A percentile compares a stretch with the other conserved stretches of the same genome.
Evolutionary conservation across 2,888 invertebrate genomes (phyloP).

Genomic region (Andrena fulva): DNA sequence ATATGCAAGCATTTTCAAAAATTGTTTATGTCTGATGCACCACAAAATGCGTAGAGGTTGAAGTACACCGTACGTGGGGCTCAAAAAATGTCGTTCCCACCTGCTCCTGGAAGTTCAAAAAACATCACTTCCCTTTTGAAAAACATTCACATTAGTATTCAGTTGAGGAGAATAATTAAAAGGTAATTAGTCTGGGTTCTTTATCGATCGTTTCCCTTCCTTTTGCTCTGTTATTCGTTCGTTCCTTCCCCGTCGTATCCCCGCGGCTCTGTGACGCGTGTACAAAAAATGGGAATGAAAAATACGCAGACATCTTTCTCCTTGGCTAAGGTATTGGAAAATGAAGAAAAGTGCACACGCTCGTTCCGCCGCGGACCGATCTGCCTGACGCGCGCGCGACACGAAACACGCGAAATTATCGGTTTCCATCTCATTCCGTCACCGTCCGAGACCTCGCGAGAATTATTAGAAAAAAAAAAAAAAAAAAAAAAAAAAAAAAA

Average conservation of each 20-base stretch:
- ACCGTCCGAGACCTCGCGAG: not conserved
- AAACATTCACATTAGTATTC: constrained; percentile 83
- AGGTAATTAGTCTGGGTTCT: constrained; percentile 67
- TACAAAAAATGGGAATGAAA: constrained; percentile 59
- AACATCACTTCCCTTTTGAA: constrained; percentile 85
- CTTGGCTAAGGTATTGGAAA: constrained; percentile 62
- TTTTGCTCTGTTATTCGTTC: constrained; percentile 72
- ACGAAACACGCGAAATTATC: constrained; percentile 8
- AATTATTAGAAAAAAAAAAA: not conserved
- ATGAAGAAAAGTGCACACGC: constrained; percentile 68
- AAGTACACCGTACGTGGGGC: constrained; percentile 84
- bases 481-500: not conserved
- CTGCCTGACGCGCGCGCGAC: constrained; percentile 10
- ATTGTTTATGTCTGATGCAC: constrained; percentile 85
- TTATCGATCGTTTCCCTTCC: constrained; percentile 67
- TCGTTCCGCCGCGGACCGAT: constrained; percentile 24
- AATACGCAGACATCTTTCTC: constrained; percentile 55
- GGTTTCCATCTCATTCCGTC: not conserved
- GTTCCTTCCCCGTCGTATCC: constrained; percentile 65
- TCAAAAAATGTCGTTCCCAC: constrained; percentile 85
- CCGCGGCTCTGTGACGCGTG: constrained; percentile 64
- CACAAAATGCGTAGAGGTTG: constrained; percentile 84
- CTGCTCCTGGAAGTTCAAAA: constrained; percentile 85
- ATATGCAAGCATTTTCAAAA: constrained; percentile 86
- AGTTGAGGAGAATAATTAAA: constrained; percentile 75